Percentiles rank a stretch among this genome's conserved stretches.
Evolutionary conservation across 2,113 vertebrate genomes (phyloP).

Genomic region (Gymnarchus niloticus): DNA sequence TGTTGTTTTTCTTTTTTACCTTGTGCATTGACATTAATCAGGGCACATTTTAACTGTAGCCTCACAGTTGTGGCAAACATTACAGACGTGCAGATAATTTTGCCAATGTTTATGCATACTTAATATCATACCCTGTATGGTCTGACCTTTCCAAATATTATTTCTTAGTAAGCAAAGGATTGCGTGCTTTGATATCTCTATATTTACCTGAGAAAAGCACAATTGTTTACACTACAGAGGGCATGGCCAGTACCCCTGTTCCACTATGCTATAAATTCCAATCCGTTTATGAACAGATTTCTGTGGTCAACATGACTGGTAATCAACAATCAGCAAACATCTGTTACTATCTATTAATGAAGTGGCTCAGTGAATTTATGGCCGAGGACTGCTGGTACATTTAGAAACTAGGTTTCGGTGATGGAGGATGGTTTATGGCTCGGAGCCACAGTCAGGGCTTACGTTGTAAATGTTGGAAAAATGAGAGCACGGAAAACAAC

Average conservation of each 20-base stretch:
- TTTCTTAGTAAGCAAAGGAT: background rate
- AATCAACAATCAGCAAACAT: slow-evolving; percentile 38
- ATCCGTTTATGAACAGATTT: slow-evolving; percentile 37
- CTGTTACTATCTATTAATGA: slow-evolving; percentile 42
- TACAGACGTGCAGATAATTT: background rate
- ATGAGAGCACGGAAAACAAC: slow-evolving; percentile 30
- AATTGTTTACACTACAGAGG: slow-evolving; percentile 19
- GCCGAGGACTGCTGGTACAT: slow-evolving; percentile 19
- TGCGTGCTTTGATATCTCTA: background rate
- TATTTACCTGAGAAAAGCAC: background rate
- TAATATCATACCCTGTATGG: background rate
- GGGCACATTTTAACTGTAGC: background rate
- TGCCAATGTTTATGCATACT: background rate
- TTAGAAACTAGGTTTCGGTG: slow-evolving; percentile 1
- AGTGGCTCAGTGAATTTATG: slow-evolving; percentile 32
- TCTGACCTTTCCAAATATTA: background rate
- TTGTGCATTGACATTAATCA: background rate
- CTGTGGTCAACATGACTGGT: slow-evolving; percentile 35
- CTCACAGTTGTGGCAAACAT: background rate
- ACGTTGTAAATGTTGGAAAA: slow-evolving; percentile 27
- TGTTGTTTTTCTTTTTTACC: background rate
- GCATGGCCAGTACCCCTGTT: slow-evolving; percentile 5
- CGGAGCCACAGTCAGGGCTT: slow-evolving; percentile 19
- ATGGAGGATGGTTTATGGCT: slow-evolving; percentile 13
- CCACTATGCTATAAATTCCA: slow-evolving; percentile 27